Evolutionary conservation across 2,797 vertebrate species (phyloP).

Genomic region (Propithecus perrieri): DNA sequence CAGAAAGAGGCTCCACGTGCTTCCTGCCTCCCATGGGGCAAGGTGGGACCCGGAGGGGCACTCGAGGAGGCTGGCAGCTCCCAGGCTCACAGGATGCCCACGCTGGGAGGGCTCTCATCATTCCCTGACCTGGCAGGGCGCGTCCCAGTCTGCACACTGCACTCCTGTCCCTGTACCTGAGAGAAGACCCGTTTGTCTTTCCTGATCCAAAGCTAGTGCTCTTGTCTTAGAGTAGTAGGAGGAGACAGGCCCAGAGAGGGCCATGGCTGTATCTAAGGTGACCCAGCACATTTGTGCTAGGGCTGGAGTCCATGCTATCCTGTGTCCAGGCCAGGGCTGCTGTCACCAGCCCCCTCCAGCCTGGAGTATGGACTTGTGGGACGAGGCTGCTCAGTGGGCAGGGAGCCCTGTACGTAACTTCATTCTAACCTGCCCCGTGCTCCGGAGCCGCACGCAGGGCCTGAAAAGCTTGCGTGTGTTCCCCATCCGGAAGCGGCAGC

Average conservation of each 20-base stretch:
- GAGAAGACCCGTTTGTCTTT: neutral
- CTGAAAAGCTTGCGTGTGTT: neutral
- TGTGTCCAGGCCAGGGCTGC: neutral
- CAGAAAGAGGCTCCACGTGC: neutral
- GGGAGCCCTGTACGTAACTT: neutral
- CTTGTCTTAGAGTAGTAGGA: neutral
- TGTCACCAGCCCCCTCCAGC: neutral
- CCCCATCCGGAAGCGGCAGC: neutral
- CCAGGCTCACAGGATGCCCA: neutral
- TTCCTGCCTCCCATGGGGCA: neutral
- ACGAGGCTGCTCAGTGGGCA: neutral
- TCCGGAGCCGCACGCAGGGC: neutral
- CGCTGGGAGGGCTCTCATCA: neutral
- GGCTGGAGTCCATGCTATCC: neutral
- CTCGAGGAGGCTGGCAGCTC: neutral
- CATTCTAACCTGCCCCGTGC: neutral
- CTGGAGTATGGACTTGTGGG: accelerated
- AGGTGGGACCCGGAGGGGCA: neutral
- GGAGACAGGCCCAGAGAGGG: neutral
- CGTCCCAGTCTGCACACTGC: neutral
- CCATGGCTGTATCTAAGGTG: neutral
- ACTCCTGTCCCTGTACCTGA: neutral
- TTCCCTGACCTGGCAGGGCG: neutral
- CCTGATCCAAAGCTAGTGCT: neutral
- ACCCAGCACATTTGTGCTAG: neutral